Conservation (phyloP, 2,888 invertebrate genomes). For the Apamea monoglypha region DNA sequence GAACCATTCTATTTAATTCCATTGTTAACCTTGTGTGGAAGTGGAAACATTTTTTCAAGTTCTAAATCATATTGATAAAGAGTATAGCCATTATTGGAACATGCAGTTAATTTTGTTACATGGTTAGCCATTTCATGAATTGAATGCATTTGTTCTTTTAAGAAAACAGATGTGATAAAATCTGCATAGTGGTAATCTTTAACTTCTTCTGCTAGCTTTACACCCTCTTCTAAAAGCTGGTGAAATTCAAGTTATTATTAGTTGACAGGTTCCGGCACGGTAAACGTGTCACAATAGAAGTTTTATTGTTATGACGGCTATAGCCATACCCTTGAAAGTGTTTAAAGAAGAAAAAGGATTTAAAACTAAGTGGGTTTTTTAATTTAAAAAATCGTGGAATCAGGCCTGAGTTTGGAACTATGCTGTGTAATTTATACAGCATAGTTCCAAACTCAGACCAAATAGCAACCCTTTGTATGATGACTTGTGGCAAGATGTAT, state of each 20-base stretch:
- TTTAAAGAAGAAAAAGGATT: background rate
- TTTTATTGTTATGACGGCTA: too few species aligned
- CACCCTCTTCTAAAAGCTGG: conserved; percentile 72
- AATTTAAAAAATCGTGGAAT: background rate
- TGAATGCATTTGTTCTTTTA: conserved; percentile 74
- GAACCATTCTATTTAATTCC: conserved; percentile 4
- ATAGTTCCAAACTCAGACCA: too few species aligned
- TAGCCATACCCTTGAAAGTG: too few species aligned
- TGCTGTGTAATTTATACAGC: too few species aligned
- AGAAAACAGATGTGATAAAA: conserved; percentile 72
- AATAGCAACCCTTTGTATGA: background rate
- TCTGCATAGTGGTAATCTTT: conserved; percentile 76
- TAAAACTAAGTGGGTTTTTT: background rate
- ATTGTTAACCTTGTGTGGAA: conserved; percentile 25
- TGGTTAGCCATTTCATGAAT: conserved; percentile 72
- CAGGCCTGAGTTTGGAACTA: background rate
- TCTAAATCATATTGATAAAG: conserved; percentile 72
- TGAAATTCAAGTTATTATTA: conserved; percentile 23
- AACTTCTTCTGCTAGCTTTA: conserved; percentile 69
- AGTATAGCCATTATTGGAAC: conserved; percentile 67
- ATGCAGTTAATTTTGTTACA: conserved; percentile 67
- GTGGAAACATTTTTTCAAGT: conserved; percentile 64
- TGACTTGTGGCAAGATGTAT: background rate
- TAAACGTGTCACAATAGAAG: too few species aligned
- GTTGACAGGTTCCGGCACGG: background rate